phyloP scores from a whole-genome alignment of 1,140 invertebrate species.

The Trichoplusia ni region DNA sequence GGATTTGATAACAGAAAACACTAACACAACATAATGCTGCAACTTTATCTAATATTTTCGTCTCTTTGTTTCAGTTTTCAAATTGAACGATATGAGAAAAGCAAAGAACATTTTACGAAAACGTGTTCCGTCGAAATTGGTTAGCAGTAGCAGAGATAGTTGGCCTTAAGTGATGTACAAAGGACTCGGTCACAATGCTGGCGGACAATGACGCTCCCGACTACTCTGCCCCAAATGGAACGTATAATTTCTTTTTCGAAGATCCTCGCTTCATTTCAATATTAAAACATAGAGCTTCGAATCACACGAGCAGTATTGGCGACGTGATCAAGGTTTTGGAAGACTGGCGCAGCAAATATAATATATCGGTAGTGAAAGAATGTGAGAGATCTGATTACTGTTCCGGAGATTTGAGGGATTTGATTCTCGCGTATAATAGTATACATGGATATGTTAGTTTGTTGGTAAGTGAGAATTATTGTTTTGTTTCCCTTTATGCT shows the following conservation, averaged over 20 bases:
- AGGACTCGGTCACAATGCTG: constrained; percentile 52
- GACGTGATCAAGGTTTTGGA: constrained; percentile 60
- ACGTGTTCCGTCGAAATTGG: not conserved
- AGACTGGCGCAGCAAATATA: constrained; percentile 61
- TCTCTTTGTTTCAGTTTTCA: constrained; percentile 8
- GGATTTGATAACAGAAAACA: constrained; percentile 8
- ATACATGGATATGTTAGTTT: constrained; percentile 74
- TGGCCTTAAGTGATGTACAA: constrained; percentile 53
- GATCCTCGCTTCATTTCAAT: constrained; percentile 59
- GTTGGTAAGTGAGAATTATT: constrained; percentile 54
- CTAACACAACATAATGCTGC: not conserved
- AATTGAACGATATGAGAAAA: constrained; percentile 5
- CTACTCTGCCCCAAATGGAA: constrained; percentile 43
- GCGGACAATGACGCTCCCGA: constrained; percentile 50
- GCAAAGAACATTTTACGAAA: not conserved
- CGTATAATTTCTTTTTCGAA: constrained; percentile 53
- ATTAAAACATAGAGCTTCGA: constrained; percentile 57
- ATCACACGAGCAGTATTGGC: constrained; percentile 58
- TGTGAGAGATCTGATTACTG: constrained; percentile 69
- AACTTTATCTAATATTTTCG: not conserved
- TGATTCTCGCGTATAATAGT: constrained; percentile 69
- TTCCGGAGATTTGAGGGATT: constrained; percentile 62
- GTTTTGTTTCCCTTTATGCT: not conserved
- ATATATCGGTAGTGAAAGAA: constrained; percentile 65
- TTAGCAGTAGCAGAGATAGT: not conserved